Evolutionary conservation across 2,113 vertebrate genomes (phyloP).

Genomic region (Elephantulus edwardii): DNA sequence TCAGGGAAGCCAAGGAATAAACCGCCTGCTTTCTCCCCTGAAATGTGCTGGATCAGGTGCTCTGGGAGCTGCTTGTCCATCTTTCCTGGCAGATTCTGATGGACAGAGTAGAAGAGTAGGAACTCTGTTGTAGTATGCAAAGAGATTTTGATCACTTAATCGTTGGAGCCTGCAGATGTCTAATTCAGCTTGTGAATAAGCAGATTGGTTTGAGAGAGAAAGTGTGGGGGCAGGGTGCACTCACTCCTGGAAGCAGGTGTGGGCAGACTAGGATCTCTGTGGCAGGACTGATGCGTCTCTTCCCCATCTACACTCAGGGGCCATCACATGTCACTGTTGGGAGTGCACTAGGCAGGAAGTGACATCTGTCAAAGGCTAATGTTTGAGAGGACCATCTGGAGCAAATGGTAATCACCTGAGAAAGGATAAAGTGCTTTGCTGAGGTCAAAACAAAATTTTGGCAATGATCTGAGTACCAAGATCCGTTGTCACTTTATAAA

Average conservation of each 20-base stretch:
- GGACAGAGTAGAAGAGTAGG: constrained; percentile 2
- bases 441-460: background rate
- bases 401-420: background rate
- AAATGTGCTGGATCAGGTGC: background rate
- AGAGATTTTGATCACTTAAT: constrained; percentile 73
- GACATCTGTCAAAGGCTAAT: background rate
- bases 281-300: background rate
- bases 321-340: background rate
- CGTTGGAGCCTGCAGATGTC: constrained; percentile 76
- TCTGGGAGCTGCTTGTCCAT: background rate
- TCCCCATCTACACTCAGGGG: background rate
- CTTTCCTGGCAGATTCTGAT: constrained; percentile 28
- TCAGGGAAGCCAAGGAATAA: constrained; percentile 42
- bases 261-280: constrained; percentile 24
- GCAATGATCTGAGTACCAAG: constrained; percentile 4
- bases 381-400: constrained; percentile 35
- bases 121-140: constrained; percentile 56
- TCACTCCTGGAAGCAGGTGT: background rate
- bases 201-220: constrained; percentile 72
- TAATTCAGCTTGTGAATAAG: constrained; percentile 71
- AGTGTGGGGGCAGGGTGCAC: constrained; percentile 48
- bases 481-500: background rate
- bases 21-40: background rate
- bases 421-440: constrained; percentile 6
- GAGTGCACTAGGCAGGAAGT: background rate